These are phyloP conservation scores for Brachyistius frenatus DNA, from an alignment of 2,113 vertebrate genomes.

Conservation along the genomic window DNA sequence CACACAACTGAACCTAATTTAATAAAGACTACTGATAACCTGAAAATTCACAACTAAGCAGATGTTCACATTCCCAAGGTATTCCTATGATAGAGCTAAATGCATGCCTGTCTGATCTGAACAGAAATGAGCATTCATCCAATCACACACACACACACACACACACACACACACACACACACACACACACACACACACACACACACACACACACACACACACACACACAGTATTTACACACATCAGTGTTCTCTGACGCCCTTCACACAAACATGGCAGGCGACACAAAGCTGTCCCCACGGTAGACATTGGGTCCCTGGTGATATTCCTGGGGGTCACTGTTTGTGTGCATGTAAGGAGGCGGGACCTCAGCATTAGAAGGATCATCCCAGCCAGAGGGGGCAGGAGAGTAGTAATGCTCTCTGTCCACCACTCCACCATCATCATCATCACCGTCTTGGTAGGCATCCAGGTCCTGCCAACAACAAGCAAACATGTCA, in stretches of 20 bases:
- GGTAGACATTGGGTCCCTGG: constrained; percentile 44
- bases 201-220: background rate
- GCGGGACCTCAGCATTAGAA: constrained; percentile 56
- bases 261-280: constrained; percentile 80
- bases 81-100: background rate
- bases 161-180: background rate
- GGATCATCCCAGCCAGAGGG: constrained; percentile 76
- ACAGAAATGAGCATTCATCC: constrained; percentile 18
- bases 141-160: background rate
- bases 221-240: constrained; percentile 13
- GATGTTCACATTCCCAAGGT: constrained; percentile 46
- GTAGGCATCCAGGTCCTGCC: constrained; percentile 77
- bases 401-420: constrained; percentile 54
- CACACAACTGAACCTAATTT: constrained; percentile 14
- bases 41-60: constrained; percentile 18
- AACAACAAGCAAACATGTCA: background rate
- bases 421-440: background rate
- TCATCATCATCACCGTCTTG: constrained; percentile 53
- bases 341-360: constrained; percentile 62
- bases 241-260: background rate
- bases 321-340: constrained; percentile 33
- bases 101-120: background rate
- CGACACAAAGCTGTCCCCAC: constrained; percentile 83
- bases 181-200: background rate
- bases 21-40: background rate